Conservation (phyloP, 2,888 invertebrate genomes). For the Seira sanloemensis region DNA sequence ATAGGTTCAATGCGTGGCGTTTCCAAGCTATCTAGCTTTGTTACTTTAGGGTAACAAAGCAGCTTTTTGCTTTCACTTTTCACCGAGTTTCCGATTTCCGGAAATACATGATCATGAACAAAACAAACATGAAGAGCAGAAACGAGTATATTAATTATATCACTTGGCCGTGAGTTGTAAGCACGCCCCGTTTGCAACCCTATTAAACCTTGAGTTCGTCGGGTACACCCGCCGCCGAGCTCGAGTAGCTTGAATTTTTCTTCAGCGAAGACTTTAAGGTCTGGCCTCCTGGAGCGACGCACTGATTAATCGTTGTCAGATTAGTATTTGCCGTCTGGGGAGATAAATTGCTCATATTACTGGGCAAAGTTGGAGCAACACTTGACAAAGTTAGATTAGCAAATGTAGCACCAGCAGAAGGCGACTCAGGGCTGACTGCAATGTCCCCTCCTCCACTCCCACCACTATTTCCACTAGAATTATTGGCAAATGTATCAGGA, state of each 20-base stretch:
- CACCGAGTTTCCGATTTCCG: too few species aligned
- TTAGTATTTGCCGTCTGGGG: constrained; percentile 40
- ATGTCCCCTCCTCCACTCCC: constrained; percentile 30
- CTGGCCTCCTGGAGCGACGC: constrained; percentile 34
- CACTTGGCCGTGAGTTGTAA: background rate
- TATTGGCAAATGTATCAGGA: constrained; percentile 67
- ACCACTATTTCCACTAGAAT: constrained; percentile 5
- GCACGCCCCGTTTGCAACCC: background rate
- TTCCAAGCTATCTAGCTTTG: too few species aligned
- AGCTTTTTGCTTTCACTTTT: too few species aligned
- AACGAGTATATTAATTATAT: background rate
- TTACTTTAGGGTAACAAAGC: too few species aligned
- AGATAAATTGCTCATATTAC: constrained; percentile 36
- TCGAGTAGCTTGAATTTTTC: constrained; percentile 65
- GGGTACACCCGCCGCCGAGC: constrained; percentile 36
- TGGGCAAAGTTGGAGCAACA: constrained; percentile 30
- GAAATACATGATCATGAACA: too few species aligned
- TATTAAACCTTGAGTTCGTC: constrained; percentile 61
- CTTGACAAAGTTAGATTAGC: constrained; percentile 47
- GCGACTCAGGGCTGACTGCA: constrained; percentile 36
- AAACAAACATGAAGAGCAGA: background rate
- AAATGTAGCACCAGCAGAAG: constrained; percentile 3
- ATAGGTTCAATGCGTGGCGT: too few species aligned
- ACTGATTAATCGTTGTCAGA: constrained; percentile 54
- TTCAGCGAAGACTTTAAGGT: constrained; percentile 64